Base-by-base conservation (phyloP, 2,888 invertebrate genomes). In the Agrotis segetum region DNA sequence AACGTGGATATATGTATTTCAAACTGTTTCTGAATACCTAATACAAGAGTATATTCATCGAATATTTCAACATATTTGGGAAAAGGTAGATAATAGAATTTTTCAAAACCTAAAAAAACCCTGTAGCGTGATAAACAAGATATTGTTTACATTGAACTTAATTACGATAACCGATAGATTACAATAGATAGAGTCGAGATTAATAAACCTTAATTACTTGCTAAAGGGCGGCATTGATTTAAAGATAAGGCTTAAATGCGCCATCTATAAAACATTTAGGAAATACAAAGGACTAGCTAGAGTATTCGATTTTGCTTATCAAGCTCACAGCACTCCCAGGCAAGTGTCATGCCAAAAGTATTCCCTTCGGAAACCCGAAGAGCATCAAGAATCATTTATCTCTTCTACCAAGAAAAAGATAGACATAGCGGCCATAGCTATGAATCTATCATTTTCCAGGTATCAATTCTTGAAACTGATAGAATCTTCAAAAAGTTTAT, bases 171-270 rank as follows among this genome's bases (percentile, higher is more conserved):
- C n/a, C n/a, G n/a, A 34, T 56, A n/a, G 13, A 56, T 56, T 19
- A 56, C 3, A 29, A 34, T n/a, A 55, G 29, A 34, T 34, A 29
- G 4, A 55, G 13, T 34, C 11, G 11, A 1, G 55, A 55, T 55
- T 55, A 34, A n/a, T 56, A n/a, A 56, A 56, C 56, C 34, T 19
- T 56, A 56, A 34, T 56, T 34, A 56, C n/a, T 56, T 56, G 56
- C 1, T n/a, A n/a, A 34, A 55, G 55, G n/a, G 34, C 14, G n/a
- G 56, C 56, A 34, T 34, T 56, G 56, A 56, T 34, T 56, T 34
- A 2, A 34, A 56, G 56, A 56, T 56, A n/a, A 34, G 34, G 13
- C 14, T 29, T 53, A 13, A 6, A 34, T 34, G 13, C 34, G 34
- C 56, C 34, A 24, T 56, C 34, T 34, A 14, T 13, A 56, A 17